phyloP scores from a whole-genome alignment of 2,888 invertebrate species.

The Lissocephala sabroskyi region DNA sequence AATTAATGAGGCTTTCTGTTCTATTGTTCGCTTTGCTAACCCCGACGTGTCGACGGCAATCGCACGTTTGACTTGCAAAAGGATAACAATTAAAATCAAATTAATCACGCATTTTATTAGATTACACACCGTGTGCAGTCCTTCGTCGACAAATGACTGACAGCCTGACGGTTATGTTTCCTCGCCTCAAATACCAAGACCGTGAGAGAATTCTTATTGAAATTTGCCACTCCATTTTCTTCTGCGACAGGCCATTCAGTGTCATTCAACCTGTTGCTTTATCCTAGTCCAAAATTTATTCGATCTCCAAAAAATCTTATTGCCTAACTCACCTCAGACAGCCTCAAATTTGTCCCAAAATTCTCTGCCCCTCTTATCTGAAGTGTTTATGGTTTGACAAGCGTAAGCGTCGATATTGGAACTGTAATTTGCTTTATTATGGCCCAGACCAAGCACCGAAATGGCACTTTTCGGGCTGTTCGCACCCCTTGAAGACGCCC shows the following conservation, averaged over 20 bases:
- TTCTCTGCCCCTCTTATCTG: constrained; percentile 21
- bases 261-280: no score
- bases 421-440: constrained; percentile 27
- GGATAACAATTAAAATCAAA: constrained; percentile 62
- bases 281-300: no score
- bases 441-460: constrained; percentile 11
- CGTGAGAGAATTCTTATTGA: no score
- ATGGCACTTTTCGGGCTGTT: background rate
- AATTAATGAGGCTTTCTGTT: constrained; percentile 51
- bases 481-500: background rate
- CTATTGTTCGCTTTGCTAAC: constrained; percentile 37
- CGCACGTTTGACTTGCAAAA: constrained; percentile 47
- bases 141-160: no score
- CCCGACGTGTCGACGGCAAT: constrained; percentile 19
- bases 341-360: background rate
- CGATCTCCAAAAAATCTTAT: no score
- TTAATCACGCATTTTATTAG: constrained; percentile 63
- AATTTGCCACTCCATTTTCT: no score
- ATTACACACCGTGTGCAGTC: no score
- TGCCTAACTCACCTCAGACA: no score
- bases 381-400: constrained; percentile 21
- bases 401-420: constrained; percentile 30
- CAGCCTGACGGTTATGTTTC: no score
- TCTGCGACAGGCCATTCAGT: no score
- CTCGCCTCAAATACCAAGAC: no score